A percentile compares a stretch with the other conserved stretches of the same genome.
These are phyloP conservation scores for Monodelphis domestica DNA, from an alignment of 2,797 vertebrate genomes.

Conservation along the genomic window DNA sequence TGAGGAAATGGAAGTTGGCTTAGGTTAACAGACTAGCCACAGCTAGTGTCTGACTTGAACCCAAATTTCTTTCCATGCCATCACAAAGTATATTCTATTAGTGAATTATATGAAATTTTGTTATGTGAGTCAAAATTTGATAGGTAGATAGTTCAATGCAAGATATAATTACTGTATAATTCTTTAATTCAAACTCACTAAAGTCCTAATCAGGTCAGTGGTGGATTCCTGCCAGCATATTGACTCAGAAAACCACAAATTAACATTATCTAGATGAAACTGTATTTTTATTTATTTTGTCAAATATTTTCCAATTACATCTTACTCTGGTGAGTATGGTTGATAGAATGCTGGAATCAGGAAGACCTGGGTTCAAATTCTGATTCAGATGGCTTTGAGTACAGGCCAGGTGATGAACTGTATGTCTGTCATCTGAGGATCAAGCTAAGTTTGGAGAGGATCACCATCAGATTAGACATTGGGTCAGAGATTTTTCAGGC, in stretches of 20 bases:
- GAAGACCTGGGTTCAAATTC: neutral
- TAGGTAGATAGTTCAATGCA: neutral
- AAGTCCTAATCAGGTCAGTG: neutral
- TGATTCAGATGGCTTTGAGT: neutral
- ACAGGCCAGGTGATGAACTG: neutral
- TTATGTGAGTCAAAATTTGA: neutral
- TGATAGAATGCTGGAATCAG: neutral
- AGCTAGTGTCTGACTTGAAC: neutral
- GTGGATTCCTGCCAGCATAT: neutral
- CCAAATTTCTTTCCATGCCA: neutral
- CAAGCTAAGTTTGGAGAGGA: neutral
- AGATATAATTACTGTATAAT: neutral
- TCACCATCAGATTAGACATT: neutral
- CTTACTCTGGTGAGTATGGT: neutral
- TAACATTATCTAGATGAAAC: neutral
- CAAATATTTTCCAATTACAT: neutral
- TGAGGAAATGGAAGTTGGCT: neutral
- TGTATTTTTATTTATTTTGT: neutral
- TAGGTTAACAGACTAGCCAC: neutral
- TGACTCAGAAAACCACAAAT: neutral
- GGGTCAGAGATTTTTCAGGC: neutral
- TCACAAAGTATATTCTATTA: neutral
- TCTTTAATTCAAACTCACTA: neutral
- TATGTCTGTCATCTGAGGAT: neutral
- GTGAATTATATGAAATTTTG: neutral